Evolutionary conservation across 2,113 vertebrate species (phyloP).

Genomic region (Campylorhamphus procurvoides): DNA sequence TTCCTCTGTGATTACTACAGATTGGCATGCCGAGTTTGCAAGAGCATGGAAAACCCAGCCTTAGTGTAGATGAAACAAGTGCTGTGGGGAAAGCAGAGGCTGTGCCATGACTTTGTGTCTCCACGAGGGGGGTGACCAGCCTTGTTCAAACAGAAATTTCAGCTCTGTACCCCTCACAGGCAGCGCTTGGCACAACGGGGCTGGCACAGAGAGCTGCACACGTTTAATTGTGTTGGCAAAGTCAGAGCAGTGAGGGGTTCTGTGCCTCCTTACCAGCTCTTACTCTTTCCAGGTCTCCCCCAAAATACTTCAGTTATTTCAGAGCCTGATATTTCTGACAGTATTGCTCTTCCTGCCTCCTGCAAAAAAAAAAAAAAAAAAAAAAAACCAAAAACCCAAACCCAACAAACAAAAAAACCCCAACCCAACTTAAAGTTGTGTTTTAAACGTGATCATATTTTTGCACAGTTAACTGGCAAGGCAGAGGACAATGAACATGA

Average conservation of each 20-base stretch:
- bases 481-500: neutral
- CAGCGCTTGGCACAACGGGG: neutral
- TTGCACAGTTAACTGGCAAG: neutral
- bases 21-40: neutral
- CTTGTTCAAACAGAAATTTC: neutral
- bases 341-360: conserved; percentile 69
- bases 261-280: conserved; percentile 50
- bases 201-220: neutral
- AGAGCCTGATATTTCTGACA: conserved; percentile 63
- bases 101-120: neutral
- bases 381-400: no score
- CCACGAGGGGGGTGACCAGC: neutral
- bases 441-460: neutral
- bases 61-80: neutral
- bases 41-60: neutral
- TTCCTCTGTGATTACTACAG: neutral
- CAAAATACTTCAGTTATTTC: conserved; percentile 1
- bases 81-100: neutral
- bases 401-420: neutral
- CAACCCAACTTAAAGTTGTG: neutral
- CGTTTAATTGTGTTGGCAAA: neutral
- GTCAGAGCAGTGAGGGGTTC: neutral
- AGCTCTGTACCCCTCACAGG: neutral
- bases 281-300: conserved; percentile 66
- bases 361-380: neutral